These are phyloP conservation scores for Odontamblyopus rebecca DNA, from an alignment of 2,797 vertebrate species.

Conservation along the genomic window DNA sequence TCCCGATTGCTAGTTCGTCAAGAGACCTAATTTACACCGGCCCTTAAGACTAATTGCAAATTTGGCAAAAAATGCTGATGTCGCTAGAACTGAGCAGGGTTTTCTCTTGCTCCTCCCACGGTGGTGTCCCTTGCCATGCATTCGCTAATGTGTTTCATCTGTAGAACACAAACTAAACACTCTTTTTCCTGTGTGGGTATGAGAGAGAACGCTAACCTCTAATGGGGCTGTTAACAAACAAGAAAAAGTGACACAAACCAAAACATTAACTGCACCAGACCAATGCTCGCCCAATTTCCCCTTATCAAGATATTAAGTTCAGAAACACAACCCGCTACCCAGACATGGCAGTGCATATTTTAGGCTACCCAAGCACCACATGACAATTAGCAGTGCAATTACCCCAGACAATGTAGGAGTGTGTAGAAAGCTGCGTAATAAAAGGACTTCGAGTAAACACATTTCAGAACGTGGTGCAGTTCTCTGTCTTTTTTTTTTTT, in stretches of 20 bases:
- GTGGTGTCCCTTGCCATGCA: constrained; percentile 96
- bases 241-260: constrained; percentile 70
- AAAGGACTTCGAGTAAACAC: constrained; percentile 45
- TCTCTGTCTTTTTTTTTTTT: no score
- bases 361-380: constrained; percentile 63
- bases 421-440: constrained; percentile 65
- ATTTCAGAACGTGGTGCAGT: not conserved
- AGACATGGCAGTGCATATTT: constrained; percentile 63
- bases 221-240: constrained; percentile 64
- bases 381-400: constrained; percentile 72
- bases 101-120: constrained; percentile 73
- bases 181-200: constrained; percentile 71
- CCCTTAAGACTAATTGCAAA: constrained; percentile 99
- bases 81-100: constrained; percentile 85
- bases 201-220: constrained; percentile 64
- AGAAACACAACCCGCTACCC: constrained; percentile 64
- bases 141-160: constrained; percentile 97
- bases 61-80: constrained; percentile 98
- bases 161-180: constrained; percentile 90
- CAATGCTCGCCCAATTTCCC: constrained; percentile 43
- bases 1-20: constrained; percentile 97
- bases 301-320: constrained; percentile 59
- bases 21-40: constrained; percentile 98
- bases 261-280: constrained; percentile 56
- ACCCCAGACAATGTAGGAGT: constrained; percentile 54